Percentiles rank a stretch among this genome's conserved stretches.
Evolutionary conservation across 2,113 vertebrate species (phyloP).

Genomic region (Hippocampus zosterae): DNA sequence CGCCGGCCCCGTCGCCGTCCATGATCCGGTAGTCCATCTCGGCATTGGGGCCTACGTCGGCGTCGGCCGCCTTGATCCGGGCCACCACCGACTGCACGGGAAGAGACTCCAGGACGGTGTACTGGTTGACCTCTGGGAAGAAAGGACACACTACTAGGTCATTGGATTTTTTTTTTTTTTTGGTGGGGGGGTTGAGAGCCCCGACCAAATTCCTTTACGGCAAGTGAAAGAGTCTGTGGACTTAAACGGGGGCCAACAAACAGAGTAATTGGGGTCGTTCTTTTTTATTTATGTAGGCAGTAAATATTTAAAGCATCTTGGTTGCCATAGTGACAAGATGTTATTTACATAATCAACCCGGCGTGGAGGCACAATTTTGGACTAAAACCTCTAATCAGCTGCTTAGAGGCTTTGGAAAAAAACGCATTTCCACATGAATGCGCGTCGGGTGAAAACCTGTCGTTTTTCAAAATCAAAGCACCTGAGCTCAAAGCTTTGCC

Average conservation of each 20-base stretch:
- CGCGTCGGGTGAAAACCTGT: neutral
- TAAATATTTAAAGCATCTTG: neutral
- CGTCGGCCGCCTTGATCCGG: conserved; percentile 87
- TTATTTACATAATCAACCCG: neutral
- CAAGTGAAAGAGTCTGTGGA: neutral
- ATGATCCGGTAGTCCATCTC: conserved; percentile 96
- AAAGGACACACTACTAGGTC: neutral
- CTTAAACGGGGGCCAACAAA: neutral
- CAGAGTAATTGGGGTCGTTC: neutral
- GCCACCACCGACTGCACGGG: conserved; percentile 85
- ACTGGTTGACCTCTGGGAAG: conserved; percentile 83
- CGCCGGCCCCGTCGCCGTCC: conserved; percentile 82
- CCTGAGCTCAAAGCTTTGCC: neutral
- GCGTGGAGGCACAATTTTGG: neutral
- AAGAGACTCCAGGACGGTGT: conserved; percentile 86
- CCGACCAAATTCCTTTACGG: neutral
- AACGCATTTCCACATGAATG: neutral
- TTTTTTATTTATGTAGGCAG: neutral
- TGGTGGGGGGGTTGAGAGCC: too few species aligned
- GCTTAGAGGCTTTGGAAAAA: neutral
- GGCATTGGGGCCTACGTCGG: conserved; percentile 85
- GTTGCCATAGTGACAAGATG: neutral
- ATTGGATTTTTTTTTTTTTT: too few species aligned
- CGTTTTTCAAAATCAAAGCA: too few species aligned
- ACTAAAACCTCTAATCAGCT: neutral